Percentiles rank a stretch among this genome's conserved stretches.
Evolutionary conservation across 2,113 vertebrate species (phyloP).

Genomic region (Himantopus leucocephalus): DNA sequence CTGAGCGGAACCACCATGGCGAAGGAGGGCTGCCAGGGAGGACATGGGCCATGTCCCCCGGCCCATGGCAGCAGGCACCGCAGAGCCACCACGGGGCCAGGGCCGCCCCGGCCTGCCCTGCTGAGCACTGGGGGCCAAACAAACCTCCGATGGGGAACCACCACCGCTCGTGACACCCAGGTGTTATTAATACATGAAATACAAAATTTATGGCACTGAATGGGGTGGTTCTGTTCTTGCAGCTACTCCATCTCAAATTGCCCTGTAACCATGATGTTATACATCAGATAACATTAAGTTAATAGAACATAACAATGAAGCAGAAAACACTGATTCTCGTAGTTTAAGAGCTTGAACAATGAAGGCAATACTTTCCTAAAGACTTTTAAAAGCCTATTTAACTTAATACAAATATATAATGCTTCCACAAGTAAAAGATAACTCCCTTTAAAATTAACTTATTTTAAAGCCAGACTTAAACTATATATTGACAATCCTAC

Average conservation of each 20-base stretch:
- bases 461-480: background rate
- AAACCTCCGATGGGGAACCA: background rate
- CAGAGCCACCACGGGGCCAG: background rate
- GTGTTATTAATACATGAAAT: too few species aligned
- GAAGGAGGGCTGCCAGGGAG: too few species aligned
- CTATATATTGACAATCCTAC: background rate
- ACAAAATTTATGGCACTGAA: too few species aligned
- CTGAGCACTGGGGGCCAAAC: background rate
- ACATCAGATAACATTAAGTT: background rate
- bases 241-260: background rate
- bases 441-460: background rate
- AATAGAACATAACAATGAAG: background rate
- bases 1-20: background rate
- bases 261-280: background rate
- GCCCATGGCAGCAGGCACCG: background rate
- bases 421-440: background rate
- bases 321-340: background rate
- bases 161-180: background rate
- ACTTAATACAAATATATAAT: background rate
- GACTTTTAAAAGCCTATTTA: background rate
- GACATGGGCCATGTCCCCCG: background rate
- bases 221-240: background rate
- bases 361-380: background rate
- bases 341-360: background rate
- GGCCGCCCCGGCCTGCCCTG: background rate